Evolutionary conservation across 2,113 vertebrate genomes (phyloP), one percentile per base, ranked within the genome.

Genomic region (Eurypyga helias): DNA sequence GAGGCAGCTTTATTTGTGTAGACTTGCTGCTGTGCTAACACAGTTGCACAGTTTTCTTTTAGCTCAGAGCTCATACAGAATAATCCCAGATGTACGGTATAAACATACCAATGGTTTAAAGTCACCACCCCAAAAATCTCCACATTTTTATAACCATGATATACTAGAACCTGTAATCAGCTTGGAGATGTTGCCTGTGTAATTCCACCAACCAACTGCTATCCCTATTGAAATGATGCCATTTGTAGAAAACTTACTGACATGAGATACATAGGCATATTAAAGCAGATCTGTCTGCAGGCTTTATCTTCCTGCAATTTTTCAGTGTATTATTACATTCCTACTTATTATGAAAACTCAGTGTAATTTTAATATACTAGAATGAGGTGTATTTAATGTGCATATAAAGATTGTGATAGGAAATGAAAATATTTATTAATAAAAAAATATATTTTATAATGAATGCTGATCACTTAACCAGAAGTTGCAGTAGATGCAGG

Each of bases 1-100:
- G 89, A 95, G 67, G 82, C 77, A 87, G 88, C 82, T 90, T 90
- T 83, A 89, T 77, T 87, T 60, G 82, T 29, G 38, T 51, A 92
- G 89, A 46, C 58, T 55, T 49, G 93, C 91, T 81, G 91, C 91
- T 89, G 89, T 26, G 91, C 73, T 83, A 58, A 64, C 93, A 54
- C 89, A 81, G n/a, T 84, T 67, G 64, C 82, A 57, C 18, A 16
- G 58, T 60, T 83, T 60, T 80, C 77, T 58, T 83, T 64, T 33
- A 72, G 89, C 89, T 92, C 89, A 64, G 62, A 93, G 82, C 85
- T 87, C 88, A 23, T 77, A 51, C 3, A 34, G 77, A 91, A 65
- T 41, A 84, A 73, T 91, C 72, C 57, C 77, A 91, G 84, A 71
- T 73, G 58, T 7, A 34, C 0, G 15, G 54, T 14, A 48, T 69